Evolutionary conservation across 1,140 invertebrate species (phyloP).

Genomic region (Manduca sexta): DNA sequence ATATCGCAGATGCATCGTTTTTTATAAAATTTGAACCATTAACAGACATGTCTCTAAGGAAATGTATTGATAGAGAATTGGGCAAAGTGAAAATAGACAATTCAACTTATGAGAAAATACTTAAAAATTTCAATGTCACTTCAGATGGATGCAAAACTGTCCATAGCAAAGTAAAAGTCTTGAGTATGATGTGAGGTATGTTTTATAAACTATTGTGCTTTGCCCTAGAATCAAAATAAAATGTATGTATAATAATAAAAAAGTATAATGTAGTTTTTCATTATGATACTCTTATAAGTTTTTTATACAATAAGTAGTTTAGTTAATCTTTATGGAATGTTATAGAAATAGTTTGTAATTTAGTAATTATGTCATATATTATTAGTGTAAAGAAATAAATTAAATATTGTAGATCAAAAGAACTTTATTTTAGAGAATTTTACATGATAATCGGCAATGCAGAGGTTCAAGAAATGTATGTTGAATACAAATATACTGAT

Average conservation of each 20-base stretch:
- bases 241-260: too few species aligned
- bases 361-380: neutral
- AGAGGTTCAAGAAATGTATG: conserved; percentile 68
- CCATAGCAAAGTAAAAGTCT: conserved; percentile 46
- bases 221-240: too few species aligned
- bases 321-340: neutral
- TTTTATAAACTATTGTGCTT: too few species aligned
- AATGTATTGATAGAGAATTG: conserved; percentile 52
- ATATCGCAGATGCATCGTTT: conserved; percentile 24
- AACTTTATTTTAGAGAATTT: conserved; percentile 72
- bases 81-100: conserved; percentile 20
- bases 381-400: conserved; percentile 20
- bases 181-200: conserved; percentile 1
- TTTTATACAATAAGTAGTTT: neutral
- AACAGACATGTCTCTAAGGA: conserved; percentile 31
- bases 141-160: conserved; percentile 64
- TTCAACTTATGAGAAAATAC: conserved; percentile 28
- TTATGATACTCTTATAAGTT: too few species aligned
- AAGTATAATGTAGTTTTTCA: too few species aligned
- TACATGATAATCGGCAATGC: conserved; percentile 72
- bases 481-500: conserved; percentile 69
- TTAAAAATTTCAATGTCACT: conserved; percentile 54
- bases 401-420: conserved; percentile 56
- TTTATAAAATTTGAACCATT: conserved; percentile 51
- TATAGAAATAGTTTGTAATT: too few species aligned